A percentile compares a stretch with the other conserved stretches of the same genome.
These are phyloP conservation scores for Lasioglossum marginatum DNA, from an alignment of 2,888 invertebrate species.

Conservation along the genomic window DNA sequence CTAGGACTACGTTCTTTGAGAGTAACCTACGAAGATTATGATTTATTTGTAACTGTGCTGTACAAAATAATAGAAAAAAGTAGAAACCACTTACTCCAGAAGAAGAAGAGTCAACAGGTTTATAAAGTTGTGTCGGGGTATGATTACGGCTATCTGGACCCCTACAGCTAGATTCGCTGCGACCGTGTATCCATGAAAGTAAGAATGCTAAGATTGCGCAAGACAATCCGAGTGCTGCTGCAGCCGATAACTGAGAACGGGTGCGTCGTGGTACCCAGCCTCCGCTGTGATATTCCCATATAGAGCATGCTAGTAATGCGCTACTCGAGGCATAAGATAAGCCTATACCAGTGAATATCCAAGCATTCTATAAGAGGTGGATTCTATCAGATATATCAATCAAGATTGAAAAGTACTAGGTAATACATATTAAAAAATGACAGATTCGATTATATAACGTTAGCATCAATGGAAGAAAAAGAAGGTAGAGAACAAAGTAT, in stretches of 20 bases:
- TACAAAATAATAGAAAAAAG: background rate
- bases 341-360: conserved; percentile 90
- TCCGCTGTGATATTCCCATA: conserved; percentile 88
- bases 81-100: conserved; percentile 77
- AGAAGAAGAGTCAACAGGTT: conserved; percentile 83
- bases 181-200: conserved; percentile 81
- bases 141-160: conserved; percentile 76
- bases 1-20: conserved; percentile 81
- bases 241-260: conserved; percentile 87
- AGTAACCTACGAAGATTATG: conserved; percentile 74
- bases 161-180: conserved; percentile 76
- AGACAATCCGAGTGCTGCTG: conserved; percentile 81
- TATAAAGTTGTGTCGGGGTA: conserved; percentile 80
- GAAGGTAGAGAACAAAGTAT: background rate
- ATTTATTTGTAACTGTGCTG: background rate
- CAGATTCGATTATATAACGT: conserved; percentile 8
- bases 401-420: conserved; percentile 23
- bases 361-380: conserved; percentile 87
- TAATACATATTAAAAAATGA: conserved; percentile 11
- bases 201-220: conserved; percentile 81
- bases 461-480: background rate
- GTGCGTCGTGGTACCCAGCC: conserved; percentile 90
- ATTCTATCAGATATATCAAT: conserved; percentile 56
- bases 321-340: conserved; percentile 89
- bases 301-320: conserved; percentile 89